These are phyloP conservation scores for Brachyalestes nurse DNA, from an alignment of 2,797 vertebrate genomes.

Conservation along the genomic window DNA sequence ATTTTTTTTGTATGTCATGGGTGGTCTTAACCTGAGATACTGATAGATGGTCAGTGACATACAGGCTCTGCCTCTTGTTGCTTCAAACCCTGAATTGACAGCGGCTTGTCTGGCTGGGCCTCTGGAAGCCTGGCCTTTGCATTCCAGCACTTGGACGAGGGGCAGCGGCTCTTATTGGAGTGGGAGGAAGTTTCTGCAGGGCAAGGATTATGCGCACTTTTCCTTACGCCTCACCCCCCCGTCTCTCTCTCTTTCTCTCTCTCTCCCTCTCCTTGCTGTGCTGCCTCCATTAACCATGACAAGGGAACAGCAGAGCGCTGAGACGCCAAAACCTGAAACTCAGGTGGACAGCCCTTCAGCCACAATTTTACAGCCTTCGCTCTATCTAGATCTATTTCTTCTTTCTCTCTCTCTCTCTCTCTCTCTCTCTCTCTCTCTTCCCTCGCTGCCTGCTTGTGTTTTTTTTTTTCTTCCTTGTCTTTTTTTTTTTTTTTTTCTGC, in stretches of 20 bases:
- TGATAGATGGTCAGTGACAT: constrained; percentile 47
- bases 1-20: too few species aligned
- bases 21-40: too few species aligned
- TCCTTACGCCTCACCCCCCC: constrained; percentile 81
- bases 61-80: constrained; percentile 23
- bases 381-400: constrained; percentile 65
- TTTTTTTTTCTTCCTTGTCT: constrained; percentile 35
- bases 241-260: constrained; percentile 78
- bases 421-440: not conserved
- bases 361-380: constrained; percentile 41
- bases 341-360: constrained; percentile 51
- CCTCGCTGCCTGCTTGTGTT: not conserved
- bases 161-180: constrained; percentile 78
- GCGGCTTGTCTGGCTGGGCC: constrained; percentile 95
- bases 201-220: constrained; percentile 91
- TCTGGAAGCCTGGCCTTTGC: constrained; percentile 89
- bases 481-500: constrained; percentile 19
- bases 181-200: constrained; percentile 84
- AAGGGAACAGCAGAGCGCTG: constrained; percentile 68
- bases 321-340: constrained; percentile 75
- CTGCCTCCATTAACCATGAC: constrained; percentile 51
- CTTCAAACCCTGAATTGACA: constrained; percentile 82
- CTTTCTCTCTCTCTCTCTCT: too few species aligned
- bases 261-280: constrained; percentile 71
- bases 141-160: constrained; percentile 92